A percentile compares a stretch with the other conserved stretches of the same genome.
Evolutionary conservation across 1,140 invertebrate species (phyloP).

Genomic region (Caenorhabditis brenneri): DNA sequence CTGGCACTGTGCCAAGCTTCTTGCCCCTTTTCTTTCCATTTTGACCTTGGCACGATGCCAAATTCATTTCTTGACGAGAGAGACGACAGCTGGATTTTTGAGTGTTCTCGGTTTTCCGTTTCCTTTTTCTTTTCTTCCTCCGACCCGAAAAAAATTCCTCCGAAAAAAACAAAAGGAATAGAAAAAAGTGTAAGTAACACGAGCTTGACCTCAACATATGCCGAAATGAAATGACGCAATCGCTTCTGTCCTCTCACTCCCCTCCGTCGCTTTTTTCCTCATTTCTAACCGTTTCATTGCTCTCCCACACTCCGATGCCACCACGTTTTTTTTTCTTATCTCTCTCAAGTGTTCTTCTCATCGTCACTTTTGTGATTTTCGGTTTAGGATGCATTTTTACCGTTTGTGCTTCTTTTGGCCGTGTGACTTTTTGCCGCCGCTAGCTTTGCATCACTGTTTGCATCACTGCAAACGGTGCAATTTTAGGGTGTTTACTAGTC

Average conservation of each 20-base stretch:
- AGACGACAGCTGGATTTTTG: too few species aligned
- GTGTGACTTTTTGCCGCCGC: not conserved
- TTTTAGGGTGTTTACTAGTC: too few species aligned
- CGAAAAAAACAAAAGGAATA: not conserved
- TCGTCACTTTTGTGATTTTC: conserved; percentile 10
- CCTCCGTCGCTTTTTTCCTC: too few species aligned
- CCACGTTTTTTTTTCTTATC: not conserved
- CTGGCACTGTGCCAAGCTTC: too few species aligned
- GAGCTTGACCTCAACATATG: conserved; percentile 27
- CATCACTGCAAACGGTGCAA: too few species aligned
- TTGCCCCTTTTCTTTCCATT: too few species aligned
- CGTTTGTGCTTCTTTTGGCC: not conserved
- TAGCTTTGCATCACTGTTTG: conserved; percentile 15
- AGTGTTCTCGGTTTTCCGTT: too few species aligned
- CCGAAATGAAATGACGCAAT: conserved; percentile 21
- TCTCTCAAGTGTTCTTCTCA: conserved; percentile 6
- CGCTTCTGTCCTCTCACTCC: too few species aligned
- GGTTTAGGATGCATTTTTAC: not conserved
- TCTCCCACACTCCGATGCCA: not conserved
- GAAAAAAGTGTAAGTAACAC: conserved; percentile 24
- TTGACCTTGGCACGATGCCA: too few species aligned
- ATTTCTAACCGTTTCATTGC: not conserved
- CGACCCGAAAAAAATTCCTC: too few species aligned
- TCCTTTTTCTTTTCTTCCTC: not conserved
- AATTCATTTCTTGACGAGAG: too few species aligned